A percentile compares a stretch with the other conserved stretches of the same genome.
These are phyloP conservation scores for Mesocentrotus franciscanus DNA, from an alignment of 53 echinoderm and acorn worm genomes.

Conservation along the genomic window DNA sequence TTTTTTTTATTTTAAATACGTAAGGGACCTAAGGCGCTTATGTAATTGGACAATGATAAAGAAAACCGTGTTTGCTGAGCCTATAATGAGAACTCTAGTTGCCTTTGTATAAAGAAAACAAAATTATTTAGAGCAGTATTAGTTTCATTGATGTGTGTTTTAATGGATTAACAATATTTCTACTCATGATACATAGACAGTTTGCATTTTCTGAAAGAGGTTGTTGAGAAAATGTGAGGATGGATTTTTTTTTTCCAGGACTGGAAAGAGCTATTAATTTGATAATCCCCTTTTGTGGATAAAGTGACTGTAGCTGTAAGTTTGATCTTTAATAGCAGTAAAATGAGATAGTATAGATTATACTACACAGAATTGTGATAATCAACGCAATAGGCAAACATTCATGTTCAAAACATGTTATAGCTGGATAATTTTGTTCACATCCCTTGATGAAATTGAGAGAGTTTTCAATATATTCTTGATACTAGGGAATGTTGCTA, in stretches of 20 bases:
- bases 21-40: not conserved
- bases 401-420: slow-evolving; percentile 3
- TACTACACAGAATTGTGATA: not conserved
- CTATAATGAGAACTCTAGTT: slow-evolving; percentile 47
- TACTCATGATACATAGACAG: not conserved
- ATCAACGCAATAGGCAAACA: not conserved
- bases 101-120: slow-evolving; percentile 59
- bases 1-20: not conserved
- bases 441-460: not conserved
- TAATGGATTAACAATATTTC: not conserved
- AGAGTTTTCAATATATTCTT: not conserved
- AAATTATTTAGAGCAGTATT: slow-evolving; percentile 59
- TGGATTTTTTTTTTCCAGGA: not conserved
- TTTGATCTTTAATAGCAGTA: not conserved
- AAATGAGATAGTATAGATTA: not conserved
- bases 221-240: not conserved
- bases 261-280: not conserved
- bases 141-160: slow-evolving; percentile 4
- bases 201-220: not conserved
- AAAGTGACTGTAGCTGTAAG: not conserved
- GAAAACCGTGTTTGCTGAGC: slow-evolving; percentile 19
- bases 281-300: not conserved
- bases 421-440: not conserved
- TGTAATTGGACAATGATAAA: not conserved
- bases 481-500: not conserved